Conservation (phyloP, 2,113 vertebrate genomes). For the Dipodomys ordii region DNA sequence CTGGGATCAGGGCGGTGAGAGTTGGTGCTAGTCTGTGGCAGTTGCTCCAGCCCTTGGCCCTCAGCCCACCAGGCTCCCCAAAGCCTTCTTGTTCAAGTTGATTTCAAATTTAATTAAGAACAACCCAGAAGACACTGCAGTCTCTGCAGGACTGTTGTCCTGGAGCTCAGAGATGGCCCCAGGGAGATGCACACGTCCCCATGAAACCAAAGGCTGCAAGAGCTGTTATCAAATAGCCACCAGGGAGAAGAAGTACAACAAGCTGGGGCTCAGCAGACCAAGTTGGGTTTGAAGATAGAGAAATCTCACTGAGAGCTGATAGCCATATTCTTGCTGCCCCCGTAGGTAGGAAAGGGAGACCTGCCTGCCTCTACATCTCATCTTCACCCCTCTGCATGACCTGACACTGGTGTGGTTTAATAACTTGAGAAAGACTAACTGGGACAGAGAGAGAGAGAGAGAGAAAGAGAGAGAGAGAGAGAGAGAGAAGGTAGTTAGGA, state of each 20-base stretch:
- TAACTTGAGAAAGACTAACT: background rate
- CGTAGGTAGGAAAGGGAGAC: background rate
- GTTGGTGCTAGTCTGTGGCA: slow-evolving; percentile 90
- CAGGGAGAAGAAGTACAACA: background rate
- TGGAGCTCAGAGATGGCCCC: background rate
- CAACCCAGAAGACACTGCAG: slow-evolving; percentile 73
- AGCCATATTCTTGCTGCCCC: slow-evolving; percentile 21
- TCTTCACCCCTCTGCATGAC: background rate
- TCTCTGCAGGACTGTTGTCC: slow-evolving; percentile 45
- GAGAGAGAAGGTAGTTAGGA: too few species aligned
- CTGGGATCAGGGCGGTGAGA: slow-evolving; percentile 91
- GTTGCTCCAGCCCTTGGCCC: slow-evolving; percentile 87
- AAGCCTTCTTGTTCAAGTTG: slow-evolving; percentile 79
- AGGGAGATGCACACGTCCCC: background rate
- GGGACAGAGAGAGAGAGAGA: background rate
- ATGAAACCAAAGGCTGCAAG: background rate
- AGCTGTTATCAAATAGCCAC: background rate
- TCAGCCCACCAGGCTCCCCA: slow-evolving; percentile 87
- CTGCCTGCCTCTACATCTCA: rapidly evolving
- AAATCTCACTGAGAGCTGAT: background rate
- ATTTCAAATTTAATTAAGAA: slow-evolving; percentile 87
- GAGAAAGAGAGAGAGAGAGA: background rate
- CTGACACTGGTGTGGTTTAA: background rate
- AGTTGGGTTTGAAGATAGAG: slow-evolving; percentile 19
- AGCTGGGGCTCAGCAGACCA: slow-evolving; percentile 38